Evolutionary conservation across 2,888 invertebrate genomes (phyloP), one percentile per base, ranked within the genome.

Genomic region (Aleiodes alternator): DNA sequence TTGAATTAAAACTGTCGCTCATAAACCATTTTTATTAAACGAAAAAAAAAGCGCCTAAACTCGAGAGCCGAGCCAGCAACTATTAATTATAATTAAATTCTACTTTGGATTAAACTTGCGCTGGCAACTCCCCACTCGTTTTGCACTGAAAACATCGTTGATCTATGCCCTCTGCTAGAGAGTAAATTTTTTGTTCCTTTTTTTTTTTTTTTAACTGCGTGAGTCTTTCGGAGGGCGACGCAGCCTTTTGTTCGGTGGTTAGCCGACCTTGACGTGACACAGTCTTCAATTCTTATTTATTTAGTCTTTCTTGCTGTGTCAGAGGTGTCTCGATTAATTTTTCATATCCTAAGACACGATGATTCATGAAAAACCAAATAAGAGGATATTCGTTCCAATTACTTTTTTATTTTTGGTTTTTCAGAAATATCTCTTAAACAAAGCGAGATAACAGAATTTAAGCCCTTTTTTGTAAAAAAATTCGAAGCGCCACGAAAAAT

Each of bases 101-200:
- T 59, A 72, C 53, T 76, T 72, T 53, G 48, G 50, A 53, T 53
- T 69, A 64, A 31, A 68, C 53, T 76, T 76, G 72, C 59, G 43
- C 64, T 29, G 50, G 61, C 16, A 31, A 74, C 82, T 84, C 85
- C 76, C 82, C 85, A 85, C 77, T 83, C 85, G 85, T 76, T 82
- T 43, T 79, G 80, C 85, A 85, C 88, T 48, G 87, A 88, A 86
- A 88, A 87, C 85, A 88, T 87, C 83, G 86, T 80, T 88, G 88
- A 88, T 88, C 84, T 87, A 88, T 83, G 84, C 78, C 80, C 80
- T 69, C 75, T 76, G 72, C 77, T 79, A 75, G 80, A 80, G 82
- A 82, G 84, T 85, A 73, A 78, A 75, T 78, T 79, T 78, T 48
- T 34, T 34, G 1, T 34, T 3, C 6, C 3, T 34, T 34, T 34